Evolutionary conservation across 1,140 invertebrate species (phyloP).

Genomic region (Drosophila repletoides): DNA sequence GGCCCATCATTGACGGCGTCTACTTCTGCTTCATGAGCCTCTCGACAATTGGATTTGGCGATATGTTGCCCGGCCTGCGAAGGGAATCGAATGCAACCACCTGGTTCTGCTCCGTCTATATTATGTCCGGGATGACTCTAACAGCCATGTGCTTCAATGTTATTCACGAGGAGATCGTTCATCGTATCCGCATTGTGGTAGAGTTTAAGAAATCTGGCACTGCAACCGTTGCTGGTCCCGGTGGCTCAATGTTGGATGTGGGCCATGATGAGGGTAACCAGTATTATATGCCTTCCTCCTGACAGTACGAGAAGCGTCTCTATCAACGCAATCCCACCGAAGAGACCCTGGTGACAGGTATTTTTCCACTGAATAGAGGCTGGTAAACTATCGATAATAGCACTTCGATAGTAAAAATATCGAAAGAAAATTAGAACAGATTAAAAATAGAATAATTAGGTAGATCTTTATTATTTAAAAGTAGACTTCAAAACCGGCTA

Average conservation of each 20-base stretch:
- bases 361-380: neutral
- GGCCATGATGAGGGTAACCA: conserved; percentile 84
- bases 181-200: conserved; percentile 87
- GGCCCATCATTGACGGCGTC: conserved; percentile 94
- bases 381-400: too few relatives aligned
- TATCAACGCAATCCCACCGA: conserved; percentile 87
- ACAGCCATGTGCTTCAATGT: conserved; percentile 99
- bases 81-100: conserved; percentile 85
- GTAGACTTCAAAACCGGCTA: too few relatives aligned
- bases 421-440: too few relatives aligned
- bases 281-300: conserved; percentile 85
- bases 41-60: conserved; percentile 95
- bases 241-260: conserved; percentile 69
- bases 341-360: conserved; percentile 84
- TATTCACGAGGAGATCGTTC: conserved; percentile 95
- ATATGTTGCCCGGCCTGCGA: conserved; percentile 92
- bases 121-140: conserved; percentile 96
- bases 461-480: too few relatives aligned
- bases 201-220: conserved; percentile 82
- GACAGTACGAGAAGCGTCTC: conserved; percentile 86
- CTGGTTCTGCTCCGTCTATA: conserved; percentile 97
- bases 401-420: too few relatives aligned
- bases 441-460: too few relatives aligned
- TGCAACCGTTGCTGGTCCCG: conserved; percentile 38
- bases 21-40: conserved; percentile 97